Percentiles rank a stretch among this genome's conserved stretches.
phyloP scores from a whole-genome alignment of 2,113 vertebrate species.

The Cranoglanis bouderius region DNA sequence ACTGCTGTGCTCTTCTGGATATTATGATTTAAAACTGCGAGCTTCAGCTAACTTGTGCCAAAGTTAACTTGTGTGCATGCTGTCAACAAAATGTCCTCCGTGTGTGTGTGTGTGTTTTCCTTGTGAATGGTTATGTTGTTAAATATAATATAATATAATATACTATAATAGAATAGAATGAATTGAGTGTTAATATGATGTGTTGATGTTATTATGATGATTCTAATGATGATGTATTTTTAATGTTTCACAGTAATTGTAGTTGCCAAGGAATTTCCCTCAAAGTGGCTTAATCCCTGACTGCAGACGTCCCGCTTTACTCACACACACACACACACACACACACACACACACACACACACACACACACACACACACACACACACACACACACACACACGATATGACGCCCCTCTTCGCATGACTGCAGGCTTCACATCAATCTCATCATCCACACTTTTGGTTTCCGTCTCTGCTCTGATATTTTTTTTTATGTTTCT shows the following conservation, averaged over 20 bases:
- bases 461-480: background rate
- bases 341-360: slow-evolving; percentile 15
- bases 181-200: background rate
- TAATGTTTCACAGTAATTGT: slow-evolving; percentile 68
- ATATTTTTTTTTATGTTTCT: background rate
- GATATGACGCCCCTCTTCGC: background rate
- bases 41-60: background rate
- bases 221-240: slow-evolving; percentile 46
- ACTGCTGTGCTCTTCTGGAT: background rate
- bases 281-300: slow-evolving; percentile 46
- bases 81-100: background rate
- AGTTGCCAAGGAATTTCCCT: slow-evolving; percentile 54
- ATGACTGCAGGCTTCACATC: background rate
- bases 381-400: slow-evolving; percentile 26
- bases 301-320: slow-evolving; percentile 53
- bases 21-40: background rate
- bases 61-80: background rate
- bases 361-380: slow-evolving; percentile 43
- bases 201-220: background rate
- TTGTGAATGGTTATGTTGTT: background rate
- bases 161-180: background rate
- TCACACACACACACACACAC: slow-evolving; percentile 41
- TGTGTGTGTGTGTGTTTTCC: background rate
- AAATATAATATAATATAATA: background rate
- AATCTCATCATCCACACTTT: slow-evolving; percentile 7